These are phyloP conservation scores for Scrobipalpa atriplicella DNA, from an alignment of 2,888 invertebrate species.

Conservation along the genomic window DNA sequence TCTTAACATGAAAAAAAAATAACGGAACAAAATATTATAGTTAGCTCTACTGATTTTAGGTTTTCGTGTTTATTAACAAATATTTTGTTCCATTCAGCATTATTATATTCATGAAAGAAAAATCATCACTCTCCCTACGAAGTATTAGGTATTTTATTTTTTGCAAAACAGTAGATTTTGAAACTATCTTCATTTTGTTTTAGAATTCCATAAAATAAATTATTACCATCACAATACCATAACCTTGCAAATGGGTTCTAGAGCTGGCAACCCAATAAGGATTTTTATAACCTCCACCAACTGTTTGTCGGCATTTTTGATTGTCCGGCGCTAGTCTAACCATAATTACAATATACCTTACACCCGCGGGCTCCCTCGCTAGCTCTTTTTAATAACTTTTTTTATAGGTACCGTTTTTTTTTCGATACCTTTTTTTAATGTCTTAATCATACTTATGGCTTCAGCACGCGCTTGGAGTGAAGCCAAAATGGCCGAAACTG, in stretches of 20 bases:
- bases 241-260: not conserved
- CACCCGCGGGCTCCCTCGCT: constrained; percentile 61
- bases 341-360: constrained; percentile 80
- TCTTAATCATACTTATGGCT: constrained; percentile 54
- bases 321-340: constrained; percentile 70
- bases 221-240: too few species aligned
- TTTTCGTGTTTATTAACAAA: too few species aligned
- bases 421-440: constrained; percentile 41
- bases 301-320: constrained; percentile 76
- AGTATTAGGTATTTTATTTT: too few species aligned
- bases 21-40: too few species aligned
- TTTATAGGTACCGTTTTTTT: constrained; percentile 35
- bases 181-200: too few species aligned
- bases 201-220: too few species aligned
- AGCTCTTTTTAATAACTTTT: constrained; percentile 41
- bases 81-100: too few species aligned
- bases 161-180: not conserved
- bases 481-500: constrained; percentile 2
- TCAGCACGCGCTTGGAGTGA: constrained; percentile 41
- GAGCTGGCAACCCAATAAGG: constrained; percentile 36
- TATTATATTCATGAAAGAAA: too few species aligned
- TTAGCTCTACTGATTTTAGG: too few species aligned
- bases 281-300: constrained; percentile 37
- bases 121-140: too few species aligned
- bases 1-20: too few species aligned